A percentile compares a stretch with the other conserved stretches of the same genome.
These are phyloP conservation scores for Lasioglossum vierecki DNA, from an alignment of 2,888 invertebrate species.

Conservation along the genomic window DNA sequence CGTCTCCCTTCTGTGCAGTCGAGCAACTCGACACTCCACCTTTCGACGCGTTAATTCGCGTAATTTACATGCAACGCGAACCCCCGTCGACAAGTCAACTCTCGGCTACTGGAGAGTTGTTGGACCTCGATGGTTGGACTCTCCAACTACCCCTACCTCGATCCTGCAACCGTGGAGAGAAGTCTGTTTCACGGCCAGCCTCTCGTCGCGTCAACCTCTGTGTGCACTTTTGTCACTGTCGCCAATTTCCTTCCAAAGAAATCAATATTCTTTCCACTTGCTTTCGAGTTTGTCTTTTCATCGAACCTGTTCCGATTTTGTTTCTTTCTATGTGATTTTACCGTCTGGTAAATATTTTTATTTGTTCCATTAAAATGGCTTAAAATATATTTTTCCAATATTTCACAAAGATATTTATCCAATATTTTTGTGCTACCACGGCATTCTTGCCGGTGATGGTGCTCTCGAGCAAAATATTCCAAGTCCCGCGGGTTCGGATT, in stretches of 20 bases:
- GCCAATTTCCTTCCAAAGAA: background rate
- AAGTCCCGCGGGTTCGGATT: background rate
- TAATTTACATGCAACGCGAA: background rate
- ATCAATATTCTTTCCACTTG: too few species aligned
- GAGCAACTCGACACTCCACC: constrained; percentile 26
- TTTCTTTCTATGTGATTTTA: too few species aligned
- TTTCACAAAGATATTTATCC: too few species aligned
- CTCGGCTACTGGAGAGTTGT: background rate
- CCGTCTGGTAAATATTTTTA: too few species aligned
- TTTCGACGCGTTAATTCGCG: background rate
- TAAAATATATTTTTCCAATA: too few species aligned
- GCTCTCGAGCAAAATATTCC: background rate
- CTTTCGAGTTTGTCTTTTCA: too few species aligned
- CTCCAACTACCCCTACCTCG: background rate
- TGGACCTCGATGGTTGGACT: background rate
- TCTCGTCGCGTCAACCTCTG: background rate
- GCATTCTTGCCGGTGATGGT: background rate
- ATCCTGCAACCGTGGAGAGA: background rate
- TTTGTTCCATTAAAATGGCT: too few species aligned
- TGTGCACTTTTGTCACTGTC: background rate
- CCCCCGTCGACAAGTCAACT: background rate
- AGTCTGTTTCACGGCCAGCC: background rate
- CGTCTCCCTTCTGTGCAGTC: background rate
- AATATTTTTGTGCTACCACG: too few species aligned
- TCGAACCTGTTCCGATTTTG: too few species aligned